Evolutionary conservation across 2,797 vertebrate genomes (phyloP), one percentile per base, ranked within the genome.

Genomic region (Selene dorsalis): DNA sequence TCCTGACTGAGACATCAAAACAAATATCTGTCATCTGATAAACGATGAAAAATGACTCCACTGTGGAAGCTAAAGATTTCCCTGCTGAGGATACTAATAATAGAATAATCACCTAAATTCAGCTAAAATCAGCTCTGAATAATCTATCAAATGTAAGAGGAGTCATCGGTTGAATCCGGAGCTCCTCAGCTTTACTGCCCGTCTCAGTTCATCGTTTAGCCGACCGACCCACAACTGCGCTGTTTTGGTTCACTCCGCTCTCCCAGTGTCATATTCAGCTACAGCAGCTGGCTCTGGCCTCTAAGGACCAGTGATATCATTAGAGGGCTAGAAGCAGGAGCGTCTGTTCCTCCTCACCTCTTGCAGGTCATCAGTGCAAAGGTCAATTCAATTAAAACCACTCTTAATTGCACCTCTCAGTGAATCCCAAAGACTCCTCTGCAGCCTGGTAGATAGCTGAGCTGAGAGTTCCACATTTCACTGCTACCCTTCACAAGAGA

Each of bases 361-460:
- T n/a, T 53, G 58, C 61, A 14, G 43, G 68, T 64, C 77, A 47
- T 81, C 58, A 69, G 47, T 72, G 70, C 62, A 69, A 73, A 75
- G 84, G 80, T 87, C 82, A 72, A 39, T 89, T 79, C 69, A 87
- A 83, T 89, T 77, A 83, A 45, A 86, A 79, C 48, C 69, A 32
- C 52, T 50, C 73, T 80, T 86, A 88, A 88, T 88, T 89, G 83
- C 81, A 67, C 82, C 71, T 88, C 74, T 77, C 80, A 75, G 80
- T 88, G 85, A 80, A 87, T 89, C 83, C 87, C 69, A 87, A 76
- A 86, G 70, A 80, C 80, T 88, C 65, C 35, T 89, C 88, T 88
- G 83, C 83, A 83, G 84, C 73, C 2, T 71, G 69, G 60, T 73
- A 85, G 88, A 89, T 87, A 88, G 85, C 82, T 77, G 72, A 89